Conservation (phyloP, 2,888 invertebrate species). For the Rhagonycha lutea region DNA sequence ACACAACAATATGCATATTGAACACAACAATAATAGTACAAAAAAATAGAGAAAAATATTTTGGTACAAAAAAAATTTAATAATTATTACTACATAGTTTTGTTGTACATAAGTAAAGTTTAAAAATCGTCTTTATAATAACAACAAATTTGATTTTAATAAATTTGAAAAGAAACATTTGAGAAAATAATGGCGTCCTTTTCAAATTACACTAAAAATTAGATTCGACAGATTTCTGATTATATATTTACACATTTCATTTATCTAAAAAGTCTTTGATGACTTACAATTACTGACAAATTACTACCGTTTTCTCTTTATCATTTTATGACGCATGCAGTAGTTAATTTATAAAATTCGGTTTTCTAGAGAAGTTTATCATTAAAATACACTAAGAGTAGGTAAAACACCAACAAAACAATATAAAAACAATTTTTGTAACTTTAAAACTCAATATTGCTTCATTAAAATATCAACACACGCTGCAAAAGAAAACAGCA, state of each 20-base stretch:
- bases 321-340: slow-evolving; percentile 27
- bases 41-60: slow-evolving; percentile 39
- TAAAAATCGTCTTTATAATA: slow-evolving; percentile 23
- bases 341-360: slow-evolving; percentile 48
- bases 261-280: slow-evolving; percentile 28
- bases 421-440: slow-evolving; percentile 27
- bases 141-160: not conserved
- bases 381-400: slow-evolving; percentile 22
- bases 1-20: slow-evolving; percentile 57
- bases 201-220: slow-evolving; percentile 25
- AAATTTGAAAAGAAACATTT: not conserved
- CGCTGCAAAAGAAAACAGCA: slow-evolving; percentile 16
- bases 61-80: slow-evolving; percentile 41
- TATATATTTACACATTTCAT: slow-evolving; percentile 32
- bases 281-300: slow-evolving; percentile 34
- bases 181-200: not conserved
- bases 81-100: slow-evolving; percentile 30
- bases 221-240: slow-evolving; percentile 30
- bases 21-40: slow-evolving; percentile 54
- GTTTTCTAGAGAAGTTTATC: slow-evolving; percentile 53
- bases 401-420: slow-evolving; percentile 29
- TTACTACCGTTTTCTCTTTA: slow-evolving; percentile 22
- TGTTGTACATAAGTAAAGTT: slow-evolving; percentile 17
- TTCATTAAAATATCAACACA: slow-evolving; percentile 21
- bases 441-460: slow-evolving; percentile 29